phyloP scores from a whole-genome alignment of 2,113 vertebrate genomes.

The Saguinus imperator region DNA sequence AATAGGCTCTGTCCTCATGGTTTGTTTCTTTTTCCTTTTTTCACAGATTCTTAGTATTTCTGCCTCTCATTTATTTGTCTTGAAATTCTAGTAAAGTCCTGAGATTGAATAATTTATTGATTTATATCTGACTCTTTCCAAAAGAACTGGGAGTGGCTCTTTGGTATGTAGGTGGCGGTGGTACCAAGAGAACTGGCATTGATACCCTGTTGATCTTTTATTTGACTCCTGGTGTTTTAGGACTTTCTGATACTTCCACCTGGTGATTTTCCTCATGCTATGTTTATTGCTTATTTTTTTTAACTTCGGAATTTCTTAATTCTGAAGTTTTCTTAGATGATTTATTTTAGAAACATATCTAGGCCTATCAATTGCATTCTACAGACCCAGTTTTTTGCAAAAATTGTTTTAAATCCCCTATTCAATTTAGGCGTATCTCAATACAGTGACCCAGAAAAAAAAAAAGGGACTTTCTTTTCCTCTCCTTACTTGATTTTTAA shows the following conservation, averaged over 20 bases:
- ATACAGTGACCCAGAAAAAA: background rate
- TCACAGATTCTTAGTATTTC: background rate
- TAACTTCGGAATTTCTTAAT: background rate
- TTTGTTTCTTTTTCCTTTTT: background rate
- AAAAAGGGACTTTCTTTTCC: background rate
- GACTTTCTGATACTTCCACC: background rate
- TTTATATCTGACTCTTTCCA: background rate
- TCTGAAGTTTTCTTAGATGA: background rate
- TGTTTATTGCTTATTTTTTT: background rate
- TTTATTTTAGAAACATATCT: background rate
- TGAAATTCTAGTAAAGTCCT: constrained; percentile 16
- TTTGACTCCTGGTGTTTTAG: background rate
- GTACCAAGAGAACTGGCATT: background rate
- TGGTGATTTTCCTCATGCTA: background rate
- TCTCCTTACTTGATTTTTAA: constrained; percentile 20
- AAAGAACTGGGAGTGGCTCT: background rate
- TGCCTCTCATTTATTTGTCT: background rate
- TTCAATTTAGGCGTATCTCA: background rate
- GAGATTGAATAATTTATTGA: background rate
- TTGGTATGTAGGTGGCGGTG: background rate
- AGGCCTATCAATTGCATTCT: background rate
- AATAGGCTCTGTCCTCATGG: background rate
- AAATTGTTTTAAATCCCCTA: background rate
- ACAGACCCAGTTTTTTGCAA: background rate
- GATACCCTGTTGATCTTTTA: background rate